Percentiles rank a stretch among this genome's conserved stretches.
These are phyloP conservation scores for Bubo blakistoni DNA, from an alignment of 2,113 vertebrate genomes.

Conservation along the genomic window DNA sequence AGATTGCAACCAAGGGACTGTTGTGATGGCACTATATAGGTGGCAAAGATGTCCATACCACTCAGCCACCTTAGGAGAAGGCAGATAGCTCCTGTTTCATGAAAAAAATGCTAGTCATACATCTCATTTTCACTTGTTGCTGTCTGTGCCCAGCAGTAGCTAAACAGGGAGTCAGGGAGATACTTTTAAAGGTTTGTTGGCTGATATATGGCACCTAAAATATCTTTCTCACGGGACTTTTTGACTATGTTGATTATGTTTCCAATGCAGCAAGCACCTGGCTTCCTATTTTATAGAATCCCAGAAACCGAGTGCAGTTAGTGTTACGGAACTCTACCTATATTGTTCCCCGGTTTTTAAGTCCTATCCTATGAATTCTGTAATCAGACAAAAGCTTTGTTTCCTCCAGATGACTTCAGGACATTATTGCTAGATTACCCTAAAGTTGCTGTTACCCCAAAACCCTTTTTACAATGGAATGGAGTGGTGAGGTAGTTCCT, in stretches of 20 bases:
- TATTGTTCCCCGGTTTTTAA: not conserved
- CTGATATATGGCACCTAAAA: not conserved
- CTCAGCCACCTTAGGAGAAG: not conserved
- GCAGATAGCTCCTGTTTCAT: not conserved
- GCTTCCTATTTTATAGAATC: not conserved
- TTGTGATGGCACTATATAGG: not conserved
- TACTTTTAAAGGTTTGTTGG: not conserved
- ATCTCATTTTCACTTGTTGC: not conserved
- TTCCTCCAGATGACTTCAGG: not conserved
- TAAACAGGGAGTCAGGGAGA: not conserved
- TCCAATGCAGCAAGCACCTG: not conserved
- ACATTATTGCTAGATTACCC: not conserved
- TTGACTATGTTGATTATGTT: not conserved
- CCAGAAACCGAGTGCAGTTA: not conserved
- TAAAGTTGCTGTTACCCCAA: not conserved
- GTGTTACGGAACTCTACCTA: not conserved
- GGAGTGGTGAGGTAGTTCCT: not conserved
- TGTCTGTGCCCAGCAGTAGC: accelerated
- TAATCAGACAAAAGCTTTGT: not conserved
- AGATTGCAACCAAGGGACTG: not conserved
- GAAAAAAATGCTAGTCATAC: not conserved
- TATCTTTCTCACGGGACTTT: not conserved
- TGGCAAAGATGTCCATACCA: not conserved
- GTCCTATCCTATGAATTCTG: not conserved
- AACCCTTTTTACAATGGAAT: not conserved